Evolutionary conservation across 2,888 invertebrate species (phyloP), one percentile per base, ranked within the genome.

Genomic region (Pollenia griseotomentosa): DNA sequence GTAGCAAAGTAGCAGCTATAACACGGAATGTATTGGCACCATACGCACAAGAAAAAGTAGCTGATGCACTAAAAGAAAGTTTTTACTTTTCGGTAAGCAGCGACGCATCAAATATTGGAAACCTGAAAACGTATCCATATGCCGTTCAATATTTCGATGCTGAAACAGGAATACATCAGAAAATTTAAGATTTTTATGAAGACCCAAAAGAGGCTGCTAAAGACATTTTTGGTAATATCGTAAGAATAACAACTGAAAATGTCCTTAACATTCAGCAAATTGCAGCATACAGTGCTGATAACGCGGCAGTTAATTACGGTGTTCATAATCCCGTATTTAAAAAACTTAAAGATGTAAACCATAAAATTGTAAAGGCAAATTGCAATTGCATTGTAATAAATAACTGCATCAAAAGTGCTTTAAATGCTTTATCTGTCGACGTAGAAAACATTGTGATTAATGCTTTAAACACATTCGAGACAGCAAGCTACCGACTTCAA

Each of bases 161-260:
- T 73, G 73, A 73, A 73, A 79, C 55, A 16, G 79, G 79, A 79
- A 84, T 84, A 61, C 12, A 33, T 40, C 61, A 55, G 42, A 73
- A 75, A 61, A 70, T 80, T 80, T 85, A 70, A 42, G 68, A 75
- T 75, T 85, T 80, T 80, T 80, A 85, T 74, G 80, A 85, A 77
- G 77, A 79, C 42, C 80, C 68, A 14, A 70, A 68, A 14, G 80
- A 80, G 61, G 66, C 74, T 68, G 71, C 80, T 33, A 73, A 61
- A 33, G 70, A 85, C 42, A 74, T 75, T 19, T 85, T 74, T 68
- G 70, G 48, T 6, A 48, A 48, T 48, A 48, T 48, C 48, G 48
- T 48, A 48, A 48, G 48, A 48, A 48, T 48, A 48, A 48, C 48
- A 48, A 48, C 48, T 48, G 48, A 48, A 48, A 48, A 48, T 48